A percentile compares a stretch with the other conserved stretches of the same genome.
Evolutionary conservation across 2,113 vertebrate species (phyloP).

Genomic region (Chaetops frenatus): DNA sequence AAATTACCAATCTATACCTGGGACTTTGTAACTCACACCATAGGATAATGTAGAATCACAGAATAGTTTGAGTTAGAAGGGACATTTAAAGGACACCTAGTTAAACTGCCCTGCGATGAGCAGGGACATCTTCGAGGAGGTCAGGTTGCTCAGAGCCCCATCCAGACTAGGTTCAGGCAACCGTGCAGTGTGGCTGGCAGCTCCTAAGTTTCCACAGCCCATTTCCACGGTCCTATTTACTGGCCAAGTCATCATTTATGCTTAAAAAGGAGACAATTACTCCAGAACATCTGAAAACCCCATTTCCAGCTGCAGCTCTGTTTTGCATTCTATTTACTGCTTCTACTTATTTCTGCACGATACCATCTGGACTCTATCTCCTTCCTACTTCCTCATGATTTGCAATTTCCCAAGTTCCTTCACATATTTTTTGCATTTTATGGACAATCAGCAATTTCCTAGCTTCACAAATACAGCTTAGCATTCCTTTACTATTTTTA

Average conservation of each 20-base stretch:
- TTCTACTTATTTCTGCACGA: not conserved
- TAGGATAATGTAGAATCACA: not conserved
- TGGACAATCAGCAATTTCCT: constrained; percentile 1
- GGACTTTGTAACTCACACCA: not conserved
- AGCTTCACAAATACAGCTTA: not conserved
- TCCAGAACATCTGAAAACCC: not conserved
- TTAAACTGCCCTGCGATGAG: not conserved
- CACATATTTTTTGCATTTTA: not conserved
- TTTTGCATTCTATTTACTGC: not conserved
- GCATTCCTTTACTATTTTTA: constrained; percentile 15
- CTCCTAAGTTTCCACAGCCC: not conserved
- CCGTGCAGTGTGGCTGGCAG: not conserved
- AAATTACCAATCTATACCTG: not conserved
- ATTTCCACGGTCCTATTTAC: not conserved
- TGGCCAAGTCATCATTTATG: not conserved
- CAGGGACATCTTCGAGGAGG: not conserved
- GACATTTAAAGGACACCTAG: not conserved
- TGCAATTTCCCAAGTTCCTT: not conserved
- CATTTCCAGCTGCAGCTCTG: not conserved
- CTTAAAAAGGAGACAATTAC: not conserved
- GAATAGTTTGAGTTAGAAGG: not conserved
- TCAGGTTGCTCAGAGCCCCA: not conserved
- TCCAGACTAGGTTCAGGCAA: not conserved
- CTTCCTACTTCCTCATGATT: constrained; percentile 11
- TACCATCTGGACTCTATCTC: not conserved